Conservation (phyloP, 2,888 invertebrate genomes). For the Drosophila dives region DNA sequence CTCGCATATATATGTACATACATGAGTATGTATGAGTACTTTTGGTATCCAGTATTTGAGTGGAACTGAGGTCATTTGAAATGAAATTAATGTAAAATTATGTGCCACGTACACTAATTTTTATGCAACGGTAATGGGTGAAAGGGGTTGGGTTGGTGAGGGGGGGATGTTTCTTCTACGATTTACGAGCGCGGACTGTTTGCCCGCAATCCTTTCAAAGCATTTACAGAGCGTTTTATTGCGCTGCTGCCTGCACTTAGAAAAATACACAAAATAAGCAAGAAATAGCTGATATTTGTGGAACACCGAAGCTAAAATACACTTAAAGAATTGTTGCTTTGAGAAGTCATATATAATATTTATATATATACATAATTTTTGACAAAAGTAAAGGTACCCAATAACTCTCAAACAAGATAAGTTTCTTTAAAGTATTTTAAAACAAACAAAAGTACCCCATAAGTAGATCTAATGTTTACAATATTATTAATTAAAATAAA, state of each 20-base stretch:
- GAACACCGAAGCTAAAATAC: not conserved
- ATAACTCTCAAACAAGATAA: not conserved
- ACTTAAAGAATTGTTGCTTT: not conserved
- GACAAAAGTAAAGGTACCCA: not conserved
- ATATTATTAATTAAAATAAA: not conserved
- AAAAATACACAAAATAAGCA: constrained; percentile 16
- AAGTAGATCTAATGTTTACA: not conserved
- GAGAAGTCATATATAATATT: not conserved
- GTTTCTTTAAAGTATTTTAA: not conserved
- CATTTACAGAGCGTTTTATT: constrained; percentile 71
- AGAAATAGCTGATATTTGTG: not conserved
- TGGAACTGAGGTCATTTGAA: constrained; percentile 48
- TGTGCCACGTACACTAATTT: constrained; percentile 78
- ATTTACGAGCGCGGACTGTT: constrained; percentile 65
- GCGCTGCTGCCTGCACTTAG: constrained; percentile 69
- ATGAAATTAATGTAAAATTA: constrained; percentile 74
- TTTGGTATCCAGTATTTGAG: not conserved
- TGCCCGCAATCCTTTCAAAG: constrained; percentile 74
- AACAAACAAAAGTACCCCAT: not conserved
- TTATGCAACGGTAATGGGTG: constrained; percentile 39
- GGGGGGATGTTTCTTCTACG: constrained; percentile 38
- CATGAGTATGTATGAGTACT: constrained; percentile 3
- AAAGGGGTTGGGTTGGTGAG: not conserved
- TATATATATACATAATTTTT: not conserved
- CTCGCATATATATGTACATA: constrained; percentile 12